Evolutionary conservation across 2,797 vertebrate genomes (phyloP).

Genomic region (Lithobates pipiens): DNA sequence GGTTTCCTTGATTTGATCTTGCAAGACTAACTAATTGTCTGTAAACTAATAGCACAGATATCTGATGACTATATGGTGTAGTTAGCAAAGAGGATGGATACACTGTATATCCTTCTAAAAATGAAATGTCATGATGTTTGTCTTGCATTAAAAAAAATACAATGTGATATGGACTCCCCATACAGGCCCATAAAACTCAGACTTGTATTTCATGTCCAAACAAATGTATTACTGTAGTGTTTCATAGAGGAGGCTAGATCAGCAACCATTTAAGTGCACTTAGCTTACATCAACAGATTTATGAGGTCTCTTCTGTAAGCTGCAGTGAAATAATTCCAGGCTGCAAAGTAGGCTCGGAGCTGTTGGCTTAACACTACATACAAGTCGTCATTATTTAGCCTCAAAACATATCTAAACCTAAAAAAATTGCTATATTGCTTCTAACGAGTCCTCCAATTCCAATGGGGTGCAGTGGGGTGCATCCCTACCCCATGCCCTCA

Average conservation of each 20-base stretch:
- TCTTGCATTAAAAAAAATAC: constrained; percentile 41
- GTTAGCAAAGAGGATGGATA: not conserved
- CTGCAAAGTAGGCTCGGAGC: constrained; percentile 2
- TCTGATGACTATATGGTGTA: constrained; percentile 5
- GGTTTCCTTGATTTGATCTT: too few species aligned
- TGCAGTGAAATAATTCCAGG: constrained; percentile 10
- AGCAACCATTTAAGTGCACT: constrained; percentile 38
- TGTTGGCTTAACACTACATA: constrained; percentile 13
- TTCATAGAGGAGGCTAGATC: constrained; percentile 38
- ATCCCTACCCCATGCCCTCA: too few species aligned
- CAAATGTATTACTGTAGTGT: constrained; percentile 52
- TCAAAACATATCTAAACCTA: too few species aligned
- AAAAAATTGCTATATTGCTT: too few species aligned
- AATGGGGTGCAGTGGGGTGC: too few species aligned
- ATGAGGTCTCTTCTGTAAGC: constrained; percentile 9
- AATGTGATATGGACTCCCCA: constrained; percentile 10
- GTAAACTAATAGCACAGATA: not conserved
- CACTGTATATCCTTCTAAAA: constrained; percentile 22
- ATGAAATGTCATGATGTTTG: constrained; percentile 10
- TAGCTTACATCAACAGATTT: constrained; percentile 47
- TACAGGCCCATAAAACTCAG: constrained; percentile 29
- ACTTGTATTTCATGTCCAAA: constrained; percentile 51
- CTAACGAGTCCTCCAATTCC: too few species aligned
- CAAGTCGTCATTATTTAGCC: not conserved
- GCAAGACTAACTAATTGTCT: not conserved